Evolutionary conservation across 2,113 vertebrate genomes (phyloP).

Genomic region (Zonotrichia leucophrys): DNA sequence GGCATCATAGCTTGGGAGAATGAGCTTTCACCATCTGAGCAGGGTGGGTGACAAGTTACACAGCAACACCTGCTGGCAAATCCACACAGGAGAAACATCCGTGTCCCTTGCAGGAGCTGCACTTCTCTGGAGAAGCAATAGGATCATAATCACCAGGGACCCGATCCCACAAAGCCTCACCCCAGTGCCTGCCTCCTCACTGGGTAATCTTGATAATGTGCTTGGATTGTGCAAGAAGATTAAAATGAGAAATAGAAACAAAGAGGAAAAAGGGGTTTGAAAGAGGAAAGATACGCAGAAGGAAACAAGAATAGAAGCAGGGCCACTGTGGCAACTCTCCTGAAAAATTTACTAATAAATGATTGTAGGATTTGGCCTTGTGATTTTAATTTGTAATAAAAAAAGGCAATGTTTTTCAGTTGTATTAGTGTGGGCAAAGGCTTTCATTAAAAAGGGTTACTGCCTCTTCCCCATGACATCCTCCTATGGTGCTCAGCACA

Average conservation of each 20-base stretch:
- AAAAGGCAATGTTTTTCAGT: neutral
- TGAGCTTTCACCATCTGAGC: neutral
- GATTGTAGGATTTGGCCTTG: neutral
- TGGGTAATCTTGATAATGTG: neutral
- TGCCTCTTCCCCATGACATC: slow-evolving; percentile 20
- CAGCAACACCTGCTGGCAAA: slow-evolving; percentile 59
- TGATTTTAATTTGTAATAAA: neutral
- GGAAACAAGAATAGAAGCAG: neutral
- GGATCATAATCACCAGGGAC: neutral
- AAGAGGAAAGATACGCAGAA: neutral
- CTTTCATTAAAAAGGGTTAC: slow-evolving; percentile 25
- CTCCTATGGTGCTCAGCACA: slow-evolving; percentile 44
- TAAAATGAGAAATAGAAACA: slow-evolving; percentile 13
- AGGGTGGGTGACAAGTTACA: slow-evolving; percentile 34
- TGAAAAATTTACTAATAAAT: neutral
- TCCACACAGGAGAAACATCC: neutral
- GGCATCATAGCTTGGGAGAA: neutral
- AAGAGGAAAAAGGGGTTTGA: neutral
- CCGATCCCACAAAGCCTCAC: neutral
- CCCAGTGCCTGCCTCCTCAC: neutral
- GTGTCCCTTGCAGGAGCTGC: neutral
- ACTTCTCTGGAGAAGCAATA: neutral
- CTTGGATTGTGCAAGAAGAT: neutral
- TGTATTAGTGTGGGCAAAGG: neutral
- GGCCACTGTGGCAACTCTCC: neutral